Evolutionary conservation across 2,113 vertebrate genomes (phyloP).

Genomic region (Brachyhypopomus occidentalis): DNA sequence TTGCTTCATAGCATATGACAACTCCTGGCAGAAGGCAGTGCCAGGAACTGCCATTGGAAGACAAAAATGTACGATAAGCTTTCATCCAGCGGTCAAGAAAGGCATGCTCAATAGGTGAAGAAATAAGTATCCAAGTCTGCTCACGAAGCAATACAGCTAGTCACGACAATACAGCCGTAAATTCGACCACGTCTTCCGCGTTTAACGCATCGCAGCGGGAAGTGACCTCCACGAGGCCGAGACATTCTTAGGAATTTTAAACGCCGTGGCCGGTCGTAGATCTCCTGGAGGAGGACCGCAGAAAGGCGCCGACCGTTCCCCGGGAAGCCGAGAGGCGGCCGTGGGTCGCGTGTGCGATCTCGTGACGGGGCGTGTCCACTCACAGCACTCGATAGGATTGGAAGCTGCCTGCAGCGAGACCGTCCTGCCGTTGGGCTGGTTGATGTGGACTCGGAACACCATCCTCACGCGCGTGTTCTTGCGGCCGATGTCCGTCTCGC

Average conservation of each 20-base stretch:
- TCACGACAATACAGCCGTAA: neutral
- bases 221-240: no score
- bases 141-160: neutral
- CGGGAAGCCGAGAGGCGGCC: no score
- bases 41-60: conserved; percentile 53
- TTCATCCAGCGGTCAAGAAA: conserved; percentile 32
- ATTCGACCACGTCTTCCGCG: conserved; percentile 2
- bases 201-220: neutral
- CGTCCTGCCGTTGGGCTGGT: conserved; percentile 79
- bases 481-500: conserved; percentile 85
- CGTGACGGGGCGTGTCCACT: conserved; percentile 61
- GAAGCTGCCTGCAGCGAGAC: conserved; percentile 85
- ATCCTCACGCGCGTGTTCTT: conserved; percentile 86
- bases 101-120: neutral
- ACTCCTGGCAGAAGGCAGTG: conserved; percentile 47
- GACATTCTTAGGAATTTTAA: no score
- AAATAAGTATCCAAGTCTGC: neutral
- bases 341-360: no score
- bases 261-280: no score
- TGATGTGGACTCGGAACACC: conserved; percentile 86
- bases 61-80: conserved; percentile 40
- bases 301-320: no score
- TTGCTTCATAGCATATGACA: conserved; percentile 66
- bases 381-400: conserved; percentile 89
- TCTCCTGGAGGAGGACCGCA: no score